Evolutionary conservation across 1,140 invertebrate genomes (phyloP), one percentile per base, ranked within the genome.

Genomic region (Temnothorax nylanderi): DNA sequence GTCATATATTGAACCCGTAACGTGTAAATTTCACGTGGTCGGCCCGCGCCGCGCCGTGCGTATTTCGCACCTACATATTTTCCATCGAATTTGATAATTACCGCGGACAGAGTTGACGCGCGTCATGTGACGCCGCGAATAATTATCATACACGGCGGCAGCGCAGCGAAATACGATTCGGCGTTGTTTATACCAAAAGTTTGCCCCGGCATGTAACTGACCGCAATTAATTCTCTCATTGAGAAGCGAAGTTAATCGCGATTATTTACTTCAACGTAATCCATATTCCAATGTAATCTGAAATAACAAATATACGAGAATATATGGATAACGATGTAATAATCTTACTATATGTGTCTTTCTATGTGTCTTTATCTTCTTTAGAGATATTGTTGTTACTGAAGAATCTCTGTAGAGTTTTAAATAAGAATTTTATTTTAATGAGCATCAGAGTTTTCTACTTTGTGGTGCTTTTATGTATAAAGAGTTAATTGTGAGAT

Each of bases 81-180:
- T 82, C 56, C 60, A 26, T 76, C 51, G 76, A 82, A 71, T 69
- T 58, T 81, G 11, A 82, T 88, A 87, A 88, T 82, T 56, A 75
- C n/a, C 44, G 51, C 18, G 65, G 32, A 88, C 58, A 67, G 41
- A 74, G 44, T 47, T 56, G 67, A 49, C 21, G 62, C 51, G 71
- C 18, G 26, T 26, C 56, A 26, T 69, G n/a, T 81, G 80, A 74
- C 18, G 69, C 54, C 51, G n/a, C 71, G 51, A 82, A 74, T 82
- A 74, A 82, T 82, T 51, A 82, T 60, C 54, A 32, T 56, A 26
- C 37, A 44, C 21, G 62, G 16, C 37, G 49, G 26, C 26, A 1
- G 26, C 26, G 26, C 34, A 34, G n/a, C 41, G 13, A 62, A 60
- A 84, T 60, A 41, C 69, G 80, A 74, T 75, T 60, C 49, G n/a